Conservation (phyloP, 1,140 invertebrate species). For the Drosophila serrata region DNA sequence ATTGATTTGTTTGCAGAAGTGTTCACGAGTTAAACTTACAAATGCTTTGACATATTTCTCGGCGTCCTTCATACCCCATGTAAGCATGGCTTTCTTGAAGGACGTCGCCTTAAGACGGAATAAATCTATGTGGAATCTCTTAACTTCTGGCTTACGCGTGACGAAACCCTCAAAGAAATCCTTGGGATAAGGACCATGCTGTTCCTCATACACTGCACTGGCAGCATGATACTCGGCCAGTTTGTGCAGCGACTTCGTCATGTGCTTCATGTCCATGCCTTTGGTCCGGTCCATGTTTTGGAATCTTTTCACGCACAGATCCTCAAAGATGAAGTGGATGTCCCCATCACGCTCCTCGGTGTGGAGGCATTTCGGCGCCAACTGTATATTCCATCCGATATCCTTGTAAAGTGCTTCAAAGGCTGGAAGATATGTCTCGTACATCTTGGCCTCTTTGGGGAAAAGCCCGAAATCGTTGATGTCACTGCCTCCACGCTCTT, state of each 20-base stretch:
- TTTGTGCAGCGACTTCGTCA: conserved; percentile 85
- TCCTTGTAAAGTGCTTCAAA: conserved; percentile 55
- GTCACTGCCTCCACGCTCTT: conserved; percentile 46
- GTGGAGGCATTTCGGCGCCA: conserved; percentile 67
- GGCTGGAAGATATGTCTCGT: conserved; percentile 50
- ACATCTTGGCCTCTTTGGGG: conserved; percentile 57
- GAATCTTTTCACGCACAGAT: conserved; percentile 44
- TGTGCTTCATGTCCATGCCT: conserved; percentile 87
- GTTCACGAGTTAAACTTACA: conserved; percentile 41
- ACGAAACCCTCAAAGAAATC: conserved; percentile 67
- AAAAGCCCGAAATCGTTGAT: conserved; percentile 44
- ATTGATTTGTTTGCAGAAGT: background rate
- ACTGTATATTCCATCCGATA: conserved; percentile 55
- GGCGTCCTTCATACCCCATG: conserved; percentile 61
- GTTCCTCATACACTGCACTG: conserved; percentile 76
- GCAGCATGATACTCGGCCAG: conserved; percentile 87
- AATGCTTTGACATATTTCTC: conserved; percentile 66
- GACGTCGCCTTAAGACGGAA: conserved; percentile 27
- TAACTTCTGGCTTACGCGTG: background rate
- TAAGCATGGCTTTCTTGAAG: conserved; percentile 60
- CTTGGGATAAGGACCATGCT: conserved; percentile 54
- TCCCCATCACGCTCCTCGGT: conserved; percentile 41
- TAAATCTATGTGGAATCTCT: conserved; percentile 19
- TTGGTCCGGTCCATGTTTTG: conserved; percentile 84
- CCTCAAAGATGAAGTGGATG: conserved; percentile 73